Base-by-base conservation (phyloP, 1,140 invertebrate genomes). In the Drosophila parvula region DNA sequence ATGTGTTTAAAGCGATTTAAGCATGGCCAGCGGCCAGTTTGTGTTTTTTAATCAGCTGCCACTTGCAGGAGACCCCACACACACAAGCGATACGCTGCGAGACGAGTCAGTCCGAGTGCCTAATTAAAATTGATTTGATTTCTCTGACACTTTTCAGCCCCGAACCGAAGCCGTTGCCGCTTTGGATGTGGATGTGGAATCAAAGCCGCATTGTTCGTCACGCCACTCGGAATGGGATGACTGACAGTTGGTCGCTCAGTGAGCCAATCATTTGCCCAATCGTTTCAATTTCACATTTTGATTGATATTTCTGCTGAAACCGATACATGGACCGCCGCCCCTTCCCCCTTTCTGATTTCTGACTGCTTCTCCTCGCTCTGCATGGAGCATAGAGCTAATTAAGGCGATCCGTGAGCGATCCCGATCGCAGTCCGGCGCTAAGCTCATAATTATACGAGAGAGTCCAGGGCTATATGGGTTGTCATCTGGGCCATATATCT, bases 101-200 rank as follows among this genome's bases (percentile, higher is more conserved):
- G 40, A 47, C 40, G 74, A 83, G 18, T 55, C 44, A 61, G 53
- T 61, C 76, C 78, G 78, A 81, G 76, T 78, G 79, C 84, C 84
- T 89, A 89, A 89, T 89, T 89, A 89, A 89, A 89, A 89, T 89
- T 89, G 84, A 89, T 89, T 89, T 89, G 84, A 89, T 89, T 89
- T 89, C 80, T 74, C 84, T 89, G 84, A 89, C 84, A 89, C 84
- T 90, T 88, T 86, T 88, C 68, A 61, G 68, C 56, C 55, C 57
- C 53, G 43, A 70, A 41, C 12, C 34, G 18, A 18, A 48, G 51
- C 60, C 74, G 77, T 5, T 16, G 55, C 36, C 27, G 12, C n/a
- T 22, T 1, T 22, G 22, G 36, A 12, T 30, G 27, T n/a, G 57
- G 41, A 14, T n/a, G 18, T 62, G 62, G 47, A 88, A 88, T 89